These are phyloP conservation scores for Apeltes quadracus DNA, from an alignment of 2,113 vertebrate genomes.

Conservation along the genomic window DNA sequence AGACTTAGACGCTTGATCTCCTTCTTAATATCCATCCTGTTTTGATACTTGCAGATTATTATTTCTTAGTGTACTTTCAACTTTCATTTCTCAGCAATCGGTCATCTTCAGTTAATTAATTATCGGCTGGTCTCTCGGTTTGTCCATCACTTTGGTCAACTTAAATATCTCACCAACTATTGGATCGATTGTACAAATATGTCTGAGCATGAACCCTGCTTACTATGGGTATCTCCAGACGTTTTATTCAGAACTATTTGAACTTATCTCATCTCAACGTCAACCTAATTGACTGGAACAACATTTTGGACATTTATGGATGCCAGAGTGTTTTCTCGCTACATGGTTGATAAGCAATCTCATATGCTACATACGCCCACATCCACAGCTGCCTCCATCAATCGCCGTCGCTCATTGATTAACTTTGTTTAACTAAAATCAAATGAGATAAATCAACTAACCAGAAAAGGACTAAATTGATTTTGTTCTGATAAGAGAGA, in stretches of 20 bases:
- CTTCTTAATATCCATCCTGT: background rate
- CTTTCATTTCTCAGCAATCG: background rate
- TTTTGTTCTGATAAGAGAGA: slow-evolving; percentile 60
- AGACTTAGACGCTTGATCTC: background rate
- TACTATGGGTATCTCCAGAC: background rate
- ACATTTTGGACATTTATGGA: background rate
- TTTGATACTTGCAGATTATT: background rate
- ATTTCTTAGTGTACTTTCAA: background rate
- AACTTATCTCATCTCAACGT: background rate
- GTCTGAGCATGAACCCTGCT: background rate
- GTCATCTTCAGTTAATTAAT: background rate
- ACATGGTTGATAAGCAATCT: background rate
- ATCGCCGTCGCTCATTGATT: slow-evolving; percentile 40
- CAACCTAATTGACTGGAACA: background rate
- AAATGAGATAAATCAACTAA: slow-evolving; percentile 48
- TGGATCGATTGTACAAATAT: background rate
- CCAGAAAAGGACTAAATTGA: slow-evolving; percentile 37
- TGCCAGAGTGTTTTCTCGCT: background rate
- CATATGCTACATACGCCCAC: slow-evolving; percentile 7
- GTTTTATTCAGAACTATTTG: background rate
- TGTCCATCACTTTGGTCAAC: background rate
- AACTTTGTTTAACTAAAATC: slow-evolving; percentile 57
- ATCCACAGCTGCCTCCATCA: slow-evolving; percentile 19
- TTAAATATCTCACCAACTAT: background rate
- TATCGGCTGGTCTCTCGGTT: background rate